Base-by-base conservation (phyloP, 2,888 invertebrate species). In the Amiota minor region DNA sequence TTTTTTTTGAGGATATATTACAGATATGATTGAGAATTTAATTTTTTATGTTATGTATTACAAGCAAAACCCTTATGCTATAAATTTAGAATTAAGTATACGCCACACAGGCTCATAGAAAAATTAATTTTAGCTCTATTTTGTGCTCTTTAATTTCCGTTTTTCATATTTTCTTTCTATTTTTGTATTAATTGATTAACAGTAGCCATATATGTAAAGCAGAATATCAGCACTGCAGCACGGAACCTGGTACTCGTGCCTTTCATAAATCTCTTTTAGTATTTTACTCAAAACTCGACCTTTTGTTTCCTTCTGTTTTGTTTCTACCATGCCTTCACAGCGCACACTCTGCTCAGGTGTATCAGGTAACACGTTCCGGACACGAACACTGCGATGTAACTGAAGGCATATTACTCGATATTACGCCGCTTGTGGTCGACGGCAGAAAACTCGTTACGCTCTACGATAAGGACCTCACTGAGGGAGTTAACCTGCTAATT, bases 351-450 rank as follows among this genome's bases (percentile, higher is more conserved):
- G 90, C 91, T 65, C 91, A 92, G 72, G 93, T 94, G 78, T 94
- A 93, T 88, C 93, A 93, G 89, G 94, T 94, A 84, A 93, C 93
- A 72, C 91, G 94, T 67, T 92, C 92, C 80, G 94, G 94, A 6
- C 93, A 93, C 89, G 93, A 93, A 85, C 92, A 93, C 85, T 94
- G 94, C 87, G 94, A 94, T 87, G 92, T 93, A 77, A 93, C 93
- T 14, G 94, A 93, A 81, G 94, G 94, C 70, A 92, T 93, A 87
- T 90, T 93, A 12, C 89, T 94, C 74, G 94, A 94, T 89, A 93
- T 94, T 80, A 93, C 93, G 68, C 93, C 93, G 12, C 91, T 94
- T 76, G 92, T 93, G 82, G 93, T 94, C 79, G 92, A 92, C 82
- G 93, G 92, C 64, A 90, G 90, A 81, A 93, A 93, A 83, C 91